Conservation (phyloP, 2,113 vertebrate genomes). For the Chionodraco myersi region DNA sequence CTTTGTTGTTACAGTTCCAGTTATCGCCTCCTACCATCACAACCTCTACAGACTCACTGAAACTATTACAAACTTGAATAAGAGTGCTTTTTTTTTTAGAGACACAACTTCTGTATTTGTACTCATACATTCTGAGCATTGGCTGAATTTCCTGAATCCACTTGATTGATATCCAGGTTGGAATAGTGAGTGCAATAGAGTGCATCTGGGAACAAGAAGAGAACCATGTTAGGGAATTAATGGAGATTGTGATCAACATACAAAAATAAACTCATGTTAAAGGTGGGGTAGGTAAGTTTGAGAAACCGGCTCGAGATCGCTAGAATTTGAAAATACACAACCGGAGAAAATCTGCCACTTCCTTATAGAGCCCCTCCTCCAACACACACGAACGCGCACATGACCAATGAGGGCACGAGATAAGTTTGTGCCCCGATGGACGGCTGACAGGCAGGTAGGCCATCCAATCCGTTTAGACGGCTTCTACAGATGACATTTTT, state of each 20-base stretch:
- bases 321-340: no score
- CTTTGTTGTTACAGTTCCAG: constrained; percentile 50
- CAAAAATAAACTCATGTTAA: neutral
- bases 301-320: no score
- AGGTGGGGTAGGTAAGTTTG: no score
- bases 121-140: constrained; percentile 5
- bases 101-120: constrained; percentile 1
- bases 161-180: neutral
- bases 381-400: no score
- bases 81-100: neutral
- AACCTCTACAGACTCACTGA: constrained; percentile 2
- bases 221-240: constrained; percentile 12
- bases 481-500: no score
- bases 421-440: no score
- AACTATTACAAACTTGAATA: constrained; percentile 10
- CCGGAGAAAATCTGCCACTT: no score
- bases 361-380: no score
- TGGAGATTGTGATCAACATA: constrained; percentile 16
- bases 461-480: no score
- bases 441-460: no score
- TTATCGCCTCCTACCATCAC: constrained; percentile 33
- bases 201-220: constrained; percentile 17
- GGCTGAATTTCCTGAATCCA: neutral
- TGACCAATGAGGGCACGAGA: no score
- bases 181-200: neutral